phyloP scores from a whole-genome alignment of 2,113 vertebrate species.

The Hippolais icterina region DNA sequence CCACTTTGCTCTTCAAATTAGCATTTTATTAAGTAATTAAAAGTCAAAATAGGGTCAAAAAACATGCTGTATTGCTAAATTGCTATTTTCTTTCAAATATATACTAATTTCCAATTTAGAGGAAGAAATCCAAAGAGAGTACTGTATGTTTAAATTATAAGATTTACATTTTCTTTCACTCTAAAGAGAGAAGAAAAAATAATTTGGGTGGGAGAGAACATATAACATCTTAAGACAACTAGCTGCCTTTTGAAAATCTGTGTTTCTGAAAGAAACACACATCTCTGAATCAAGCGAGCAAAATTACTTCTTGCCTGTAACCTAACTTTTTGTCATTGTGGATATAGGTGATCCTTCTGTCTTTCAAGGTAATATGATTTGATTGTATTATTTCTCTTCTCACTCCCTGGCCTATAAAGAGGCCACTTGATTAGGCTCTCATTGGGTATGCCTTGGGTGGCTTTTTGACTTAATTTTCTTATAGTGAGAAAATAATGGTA shows the following conservation, averaged over 20 bases:
- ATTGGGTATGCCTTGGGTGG: not conserved
- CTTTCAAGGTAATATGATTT: not conserved
- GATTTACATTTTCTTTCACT: not conserved
- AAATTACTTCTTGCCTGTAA: not conserved
- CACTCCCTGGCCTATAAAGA: not conserved
- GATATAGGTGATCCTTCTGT: not conserved
- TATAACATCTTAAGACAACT: not conserved
- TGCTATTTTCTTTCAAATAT: not conserved
- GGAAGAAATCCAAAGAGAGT: not conserved
- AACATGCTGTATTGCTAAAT: not conserved
- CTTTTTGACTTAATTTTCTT: not conserved
- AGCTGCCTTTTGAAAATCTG: not conserved
- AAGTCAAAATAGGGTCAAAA: not conserved
- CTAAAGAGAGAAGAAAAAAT: not conserved
- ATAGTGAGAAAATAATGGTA: not conserved
- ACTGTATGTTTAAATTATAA: not conserved
- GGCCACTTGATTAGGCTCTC: not conserved
- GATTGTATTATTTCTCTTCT: not conserved
- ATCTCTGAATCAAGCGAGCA: not conserved
- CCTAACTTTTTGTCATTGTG: not conserved
- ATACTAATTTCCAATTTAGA: not conserved
- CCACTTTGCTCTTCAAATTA: not conserved
- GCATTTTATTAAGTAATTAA: not conserved
- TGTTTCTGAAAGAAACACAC: not conserved
- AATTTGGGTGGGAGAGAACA: accelerated